Evolutionary conservation across 2,113 vertebrate species (phyloP).

Genomic region (Theristicus caerulescens): DNA sequence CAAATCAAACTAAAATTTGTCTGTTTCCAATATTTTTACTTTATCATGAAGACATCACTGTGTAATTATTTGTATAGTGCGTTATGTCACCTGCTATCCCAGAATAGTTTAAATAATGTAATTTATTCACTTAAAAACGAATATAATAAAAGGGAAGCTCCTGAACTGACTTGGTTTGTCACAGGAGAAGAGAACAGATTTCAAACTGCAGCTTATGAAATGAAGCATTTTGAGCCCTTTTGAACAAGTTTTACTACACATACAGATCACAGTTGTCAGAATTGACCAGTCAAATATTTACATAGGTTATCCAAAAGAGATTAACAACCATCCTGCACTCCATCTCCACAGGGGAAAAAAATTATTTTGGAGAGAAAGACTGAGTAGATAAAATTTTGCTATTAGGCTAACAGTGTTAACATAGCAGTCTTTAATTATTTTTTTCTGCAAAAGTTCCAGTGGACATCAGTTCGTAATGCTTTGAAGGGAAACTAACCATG

Average conservation of each 20-base stretch:
- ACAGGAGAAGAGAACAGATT: background rate
- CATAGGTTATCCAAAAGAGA: background rate
- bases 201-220: background rate
- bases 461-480: background rate
- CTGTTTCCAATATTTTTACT: background rate
- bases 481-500: background rate
- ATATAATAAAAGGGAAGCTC: background rate
- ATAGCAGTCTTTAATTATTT: background rate
- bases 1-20: background rate
- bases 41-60: background rate
- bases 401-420: background rate
- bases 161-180: background rate
- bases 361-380: background rate
- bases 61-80: background rate
- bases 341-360: background rate
- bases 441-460: background rate
- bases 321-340: background rate
- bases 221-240: background rate
- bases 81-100: background rate
- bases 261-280: background rate
- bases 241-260: background rate
- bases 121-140: background rate
- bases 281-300: background rate
- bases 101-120: background rate
- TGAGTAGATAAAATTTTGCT: background rate